A percentile compares a stretch with the other conserved stretches of the same genome.
These are phyloP conservation scores for Salvelinus namaycush DNA, from an alignment of 2,113 vertebrate species.

Conservation along the genomic window DNA sequence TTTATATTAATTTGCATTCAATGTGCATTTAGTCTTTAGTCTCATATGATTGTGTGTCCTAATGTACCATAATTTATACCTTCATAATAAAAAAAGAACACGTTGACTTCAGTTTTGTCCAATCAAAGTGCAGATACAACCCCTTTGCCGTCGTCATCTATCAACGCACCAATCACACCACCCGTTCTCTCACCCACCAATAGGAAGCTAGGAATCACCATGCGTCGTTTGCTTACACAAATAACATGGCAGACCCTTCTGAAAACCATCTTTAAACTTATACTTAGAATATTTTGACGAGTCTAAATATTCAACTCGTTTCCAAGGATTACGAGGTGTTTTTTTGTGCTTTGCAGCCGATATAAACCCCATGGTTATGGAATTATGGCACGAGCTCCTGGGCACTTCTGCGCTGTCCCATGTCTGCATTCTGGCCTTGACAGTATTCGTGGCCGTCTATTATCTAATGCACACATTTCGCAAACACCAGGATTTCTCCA, in stretches of 20 bases:
- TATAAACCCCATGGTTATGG: conserved; percentile 25
- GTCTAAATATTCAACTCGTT: not conserved
- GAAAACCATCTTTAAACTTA: conserved; percentile 9
- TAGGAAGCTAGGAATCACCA: conserved; percentile 21
- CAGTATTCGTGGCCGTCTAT: conserved; percentile 24
- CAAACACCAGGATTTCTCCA: conserved; percentile 27
- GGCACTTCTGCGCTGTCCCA: conserved; percentile 11
- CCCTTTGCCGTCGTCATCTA: not conserved
- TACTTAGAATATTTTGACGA: not conserved
- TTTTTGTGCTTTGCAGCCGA: not conserved
- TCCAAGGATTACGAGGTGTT: not conserved
- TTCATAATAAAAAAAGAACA: not conserved
- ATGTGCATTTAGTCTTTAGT: conserved; percentile 43
- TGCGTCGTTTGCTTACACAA: not conserved
- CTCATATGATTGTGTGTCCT: too few relatives aligned
- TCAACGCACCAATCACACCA: conserved; percentile 44
- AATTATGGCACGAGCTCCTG: conserved; percentile 22
- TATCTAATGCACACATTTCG: conserved; percentile 17
- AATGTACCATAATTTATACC: not conserved
- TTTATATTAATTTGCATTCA: conserved; percentile 45
- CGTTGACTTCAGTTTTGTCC: not conserved
- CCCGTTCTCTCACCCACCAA: conserved; percentile 54
- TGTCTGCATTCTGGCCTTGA: conserved; percentile 20
- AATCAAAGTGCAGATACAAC: conserved; percentile 1
- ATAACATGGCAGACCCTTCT: conserved; percentile 15